Conservation (phyloP, 37 sponge, comb jelly and placozoan genomes). For the Dysidea cf. avara region DNA sequence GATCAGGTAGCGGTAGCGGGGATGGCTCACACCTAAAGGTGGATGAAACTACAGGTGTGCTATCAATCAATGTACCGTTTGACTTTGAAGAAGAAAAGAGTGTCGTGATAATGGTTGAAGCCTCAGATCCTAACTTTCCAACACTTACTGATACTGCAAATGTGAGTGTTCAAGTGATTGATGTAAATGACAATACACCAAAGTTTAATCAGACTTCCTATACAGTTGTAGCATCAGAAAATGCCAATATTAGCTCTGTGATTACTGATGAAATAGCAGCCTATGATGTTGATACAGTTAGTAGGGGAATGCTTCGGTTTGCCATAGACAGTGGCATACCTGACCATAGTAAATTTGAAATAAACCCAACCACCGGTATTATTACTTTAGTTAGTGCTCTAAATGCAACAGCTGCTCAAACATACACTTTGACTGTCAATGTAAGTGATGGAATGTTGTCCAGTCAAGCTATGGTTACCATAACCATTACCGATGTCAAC, state of each 20-base stretch:
- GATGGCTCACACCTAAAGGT: too few relatives aligned
- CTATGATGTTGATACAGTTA: slow-evolving; percentile 54
- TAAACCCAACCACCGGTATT: slow-evolving; percentile 41
- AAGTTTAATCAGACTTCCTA: slow-evolving; percentile 2
- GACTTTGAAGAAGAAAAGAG: slow-evolving; percentile 10
- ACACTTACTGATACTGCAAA: not conserved
- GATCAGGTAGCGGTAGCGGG: too few relatives aligned
- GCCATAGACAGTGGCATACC: slow-evolving; percentile 40
- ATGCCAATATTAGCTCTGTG: not conserved
- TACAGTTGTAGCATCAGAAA: not conserved
- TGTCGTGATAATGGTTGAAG: too few relatives aligned
- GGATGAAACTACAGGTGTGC: not conserved
- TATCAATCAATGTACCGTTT: not conserved
- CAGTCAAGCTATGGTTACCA: slow-evolving; percentile 10
- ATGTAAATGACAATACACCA: slow-evolving; percentile 19
- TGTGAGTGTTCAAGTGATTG: slow-evolving; percentile 6
- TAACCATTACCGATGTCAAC: slow-evolving; percentile 46
- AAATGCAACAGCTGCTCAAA: not conserved
- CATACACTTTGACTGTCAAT: slow-evolving; percentile 23
- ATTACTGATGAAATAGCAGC: slow-evolving; percentile 18
- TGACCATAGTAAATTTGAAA: slow-evolving; percentile 28
- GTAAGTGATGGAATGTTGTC: slow-evolving; percentile 45
- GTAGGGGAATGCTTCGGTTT: slow-evolving; percentile 36
- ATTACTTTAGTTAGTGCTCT: slow-evolving; percentile 26
- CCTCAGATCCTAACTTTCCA: not conserved